A percentile compares a stretch with the other conserved stretches of the same genome.
Conservation (phyloP, 2,888 invertebrate genomes). For the Thecocarcelia acutangulata region DNA sequence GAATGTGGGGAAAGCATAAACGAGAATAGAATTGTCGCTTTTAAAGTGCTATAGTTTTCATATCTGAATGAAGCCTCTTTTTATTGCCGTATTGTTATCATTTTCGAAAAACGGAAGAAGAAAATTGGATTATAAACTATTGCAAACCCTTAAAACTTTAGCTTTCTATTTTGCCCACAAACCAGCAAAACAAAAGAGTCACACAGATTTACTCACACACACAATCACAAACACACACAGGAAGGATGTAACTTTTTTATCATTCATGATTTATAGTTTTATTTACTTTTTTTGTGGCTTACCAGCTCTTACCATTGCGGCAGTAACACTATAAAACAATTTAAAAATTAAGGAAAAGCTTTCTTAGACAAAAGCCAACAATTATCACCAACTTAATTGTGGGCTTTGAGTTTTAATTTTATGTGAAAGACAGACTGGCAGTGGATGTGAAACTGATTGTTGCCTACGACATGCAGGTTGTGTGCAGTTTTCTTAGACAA, state of each 20-base stretch:
- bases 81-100: conserved; percentile 50
- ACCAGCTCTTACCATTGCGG: conserved; percentile 8
- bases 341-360: conserved; percentile 49
- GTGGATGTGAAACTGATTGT: not conserved
- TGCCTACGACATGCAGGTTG: conserved; percentile 1
- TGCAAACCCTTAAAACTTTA: conserved; percentile 39
- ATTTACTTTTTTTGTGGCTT: conserved; percentile 39
- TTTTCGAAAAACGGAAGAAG: conserved; percentile 21
- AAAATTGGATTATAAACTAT: conserved; percentile 66
- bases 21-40: conserved; percentile 1
- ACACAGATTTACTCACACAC: not conserved
- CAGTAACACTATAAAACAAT: conserved; percentile 30
- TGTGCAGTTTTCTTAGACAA: conserved; percentile 19
- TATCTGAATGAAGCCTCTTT: conserved; percentile 34
- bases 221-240: conserved; percentile 4
- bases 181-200: not conserved
- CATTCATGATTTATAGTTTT: conserved; percentile 50
- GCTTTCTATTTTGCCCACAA: conserved; percentile 36
- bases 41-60: conserved; percentile 1
- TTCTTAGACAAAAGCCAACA: conserved; percentile 52
- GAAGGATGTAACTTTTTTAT: conserved; percentile 43
- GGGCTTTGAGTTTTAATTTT: conserved; percentile 13
- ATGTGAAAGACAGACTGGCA: not conserved
- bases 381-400: conserved; percentile 59
- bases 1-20: not conserved